Conservation (phyloP, 2,888 invertebrate genomes). For the Lasioglossum figueresi region DNA sequence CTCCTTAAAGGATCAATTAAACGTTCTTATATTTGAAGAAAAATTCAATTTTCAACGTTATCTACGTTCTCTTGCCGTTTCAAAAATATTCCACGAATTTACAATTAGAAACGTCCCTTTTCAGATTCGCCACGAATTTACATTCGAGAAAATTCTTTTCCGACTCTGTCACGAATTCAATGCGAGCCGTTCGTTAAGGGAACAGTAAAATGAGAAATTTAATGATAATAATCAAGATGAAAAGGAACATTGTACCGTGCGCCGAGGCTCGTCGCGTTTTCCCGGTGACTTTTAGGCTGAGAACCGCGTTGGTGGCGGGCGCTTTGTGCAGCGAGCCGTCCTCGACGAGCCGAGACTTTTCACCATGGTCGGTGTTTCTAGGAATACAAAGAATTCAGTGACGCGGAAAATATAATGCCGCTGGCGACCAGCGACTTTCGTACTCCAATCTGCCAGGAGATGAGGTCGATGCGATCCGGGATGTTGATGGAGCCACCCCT, state of each 20-base stretch:
- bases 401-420: slow-evolving; percentile 95
- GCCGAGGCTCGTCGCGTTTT: background rate
- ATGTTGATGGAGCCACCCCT: slow-evolving; percentile 34
- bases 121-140: background rate
- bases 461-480: slow-evolving; percentile 86
- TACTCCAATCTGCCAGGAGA: slow-evolving; percentile 92
- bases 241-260: background rate
- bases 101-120: background rate
- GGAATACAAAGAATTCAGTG: slow-evolving; percentile 96
- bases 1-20: background rate
- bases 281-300: slow-evolving; percentile 9
- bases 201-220: background rate
- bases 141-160: background rate
- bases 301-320: background rate
- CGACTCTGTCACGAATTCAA: background rate
- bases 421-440: slow-evolving; percentile 93
- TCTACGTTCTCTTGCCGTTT: too few relatives aligned
- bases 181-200: background rate
- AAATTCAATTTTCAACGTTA: too few relatives aligned
- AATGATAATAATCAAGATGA: background rate
- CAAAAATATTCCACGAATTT: background rate
- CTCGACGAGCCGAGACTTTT: slow-evolving; percentile 54
- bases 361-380: slow-evolving; percentile 83
- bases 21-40: too few relatives aligned
- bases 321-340: background rate